phyloP scores from a whole-genome alignment of 2,113 vertebrate genomes.

The Pao palembangensis region DNA sequence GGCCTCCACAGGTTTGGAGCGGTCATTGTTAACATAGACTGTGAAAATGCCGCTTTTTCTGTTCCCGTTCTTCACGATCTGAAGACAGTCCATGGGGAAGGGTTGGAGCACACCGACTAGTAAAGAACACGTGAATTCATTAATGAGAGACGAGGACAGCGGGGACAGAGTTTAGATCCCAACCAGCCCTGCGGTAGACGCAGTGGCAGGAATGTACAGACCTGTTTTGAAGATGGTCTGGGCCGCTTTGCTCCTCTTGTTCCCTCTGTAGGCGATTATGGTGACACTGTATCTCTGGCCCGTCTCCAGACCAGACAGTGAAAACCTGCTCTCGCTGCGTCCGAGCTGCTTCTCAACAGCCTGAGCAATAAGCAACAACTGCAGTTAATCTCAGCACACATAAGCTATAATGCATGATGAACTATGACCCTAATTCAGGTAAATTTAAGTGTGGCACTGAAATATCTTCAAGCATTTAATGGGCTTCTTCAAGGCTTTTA shows the following conservation, averaged over 20 bases:
- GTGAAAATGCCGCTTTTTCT: conserved; percentile 73
- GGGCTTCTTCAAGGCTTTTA: not conserved
- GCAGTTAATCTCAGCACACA: not conserved
- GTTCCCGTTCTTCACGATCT: conserved; percentile 78
- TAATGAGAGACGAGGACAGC: not conserved
- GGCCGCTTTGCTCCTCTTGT: conserved; percentile 71
- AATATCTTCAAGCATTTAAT: not conserved
- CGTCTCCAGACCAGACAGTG: conserved; percentile 71
- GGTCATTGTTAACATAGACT: conserved; percentile 74
- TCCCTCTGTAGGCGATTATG: conserved; percentile 78
- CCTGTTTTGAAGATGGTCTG: conserved; percentile 79
- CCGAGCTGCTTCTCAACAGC: conserved; percentile 68
- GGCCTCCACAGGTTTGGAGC: conserved; percentile 71
- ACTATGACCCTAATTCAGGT: not conserved
- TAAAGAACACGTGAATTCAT: not conserved
- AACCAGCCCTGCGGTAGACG: not conserved
- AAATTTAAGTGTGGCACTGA: no score
- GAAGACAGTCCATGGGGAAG: conserved; percentile 81
- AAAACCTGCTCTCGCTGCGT: conserved; percentile 61
- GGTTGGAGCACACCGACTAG: conserved; percentile 72
- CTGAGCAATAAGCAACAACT: conserved; percentile 42
- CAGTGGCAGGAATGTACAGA: conserved; percentile 32
- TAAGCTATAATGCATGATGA: not conserved
- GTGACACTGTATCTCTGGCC: conserved; percentile 73
- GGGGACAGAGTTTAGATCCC: not conserved